These are phyloP conservation scores for Iguana delicatissima DNA, from an alignment of 2,797 vertebrate species.

Conservation along the genomic window DNA sequence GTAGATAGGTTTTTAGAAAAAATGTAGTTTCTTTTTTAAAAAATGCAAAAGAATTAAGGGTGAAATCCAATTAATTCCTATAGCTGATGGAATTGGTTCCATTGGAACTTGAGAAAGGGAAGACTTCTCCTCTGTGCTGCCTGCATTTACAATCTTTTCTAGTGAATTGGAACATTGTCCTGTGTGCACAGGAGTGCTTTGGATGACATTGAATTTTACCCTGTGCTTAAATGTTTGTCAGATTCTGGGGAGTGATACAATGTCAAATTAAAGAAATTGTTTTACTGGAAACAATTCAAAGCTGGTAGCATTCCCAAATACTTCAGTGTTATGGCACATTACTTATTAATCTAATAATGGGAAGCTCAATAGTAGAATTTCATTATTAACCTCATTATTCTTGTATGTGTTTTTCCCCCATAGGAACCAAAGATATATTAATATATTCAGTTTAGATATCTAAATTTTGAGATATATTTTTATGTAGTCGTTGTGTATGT, in stretches of 20 bases:
- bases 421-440: neutral
- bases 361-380: conserved; percentile 40
- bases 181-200: neutral
- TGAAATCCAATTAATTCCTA: neutral
- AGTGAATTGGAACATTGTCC: neutral
- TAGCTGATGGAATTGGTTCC: neutral
- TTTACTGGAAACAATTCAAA: conserved; percentile 29
- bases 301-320: conserved; percentile 41
- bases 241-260: conserved; percentile 55
- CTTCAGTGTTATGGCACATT: conserved; percentile 41
- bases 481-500: neutral
- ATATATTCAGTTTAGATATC: neutral
- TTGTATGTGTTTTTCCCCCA: neutral
- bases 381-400: conserved; percentile 9
- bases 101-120: neutral
- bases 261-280: conserved; percentile 13
- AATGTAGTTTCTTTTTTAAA: conserved; percentile 62
- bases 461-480: neutral
- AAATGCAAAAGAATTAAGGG: conserved; percentile 57
- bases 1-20: conserved; percentile 46
- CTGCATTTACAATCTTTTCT: neutral
- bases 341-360: conserved; percentile 46
- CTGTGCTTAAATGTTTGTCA: conserved; percentile 57
- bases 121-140: neutral
- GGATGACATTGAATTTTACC: neutral